Base-by-base conservation (phyloP, 1,140 invertebrate species). In the Drosophila mauritiana region DNA sequence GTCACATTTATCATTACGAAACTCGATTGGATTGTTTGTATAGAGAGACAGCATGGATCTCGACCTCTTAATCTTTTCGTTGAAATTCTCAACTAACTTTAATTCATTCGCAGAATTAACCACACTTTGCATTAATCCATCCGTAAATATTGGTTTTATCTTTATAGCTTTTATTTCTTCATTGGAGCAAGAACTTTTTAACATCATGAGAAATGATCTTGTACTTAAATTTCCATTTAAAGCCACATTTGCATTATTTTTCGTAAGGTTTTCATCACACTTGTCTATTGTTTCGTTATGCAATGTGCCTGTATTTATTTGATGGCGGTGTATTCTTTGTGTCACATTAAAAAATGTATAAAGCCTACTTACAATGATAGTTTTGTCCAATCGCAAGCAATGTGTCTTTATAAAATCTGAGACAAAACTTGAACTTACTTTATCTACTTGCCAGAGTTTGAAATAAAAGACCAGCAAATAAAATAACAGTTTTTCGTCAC, bases 1-100 rank as follows among this genome's bases (percentile, higher is more conserved):
- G 55, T 80, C 84, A 57, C 84, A 89, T 49, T 25, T 31, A n/a
- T 55, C 82, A 52, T 89, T 83, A 0, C 84, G 84, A 51, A 84
- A 89, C 37, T 89, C 84, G 12, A 89, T 89, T 37, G 84, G 77
- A 62, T 78, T 89, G 7, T 49, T 49, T 20, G 49, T 59, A 42
- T 68, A 89, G 15, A 64, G 52, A 1, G 52, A 63, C 17, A 84
- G 31, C 8, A 61, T 20, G 10, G 12, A 43, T n/a, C n/a, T 64
- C 15, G 7, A 13, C 46, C 43, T 67, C 8, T 40, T 45, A 4
- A 84, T 68, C 42, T 51, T 46, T 13, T 51, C 22, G 2, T 73
- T 77, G 3, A 83, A 68, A 27, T 62, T 10, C 22, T 34, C 36
- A 36, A 84, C 65, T 4, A 37, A 40, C 7, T 51, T 7, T 0